Evolutionary conservation across 2,888 invertebrate genomes (phyloP), one percentile per base, ranked within the genome.

Genomic region (Acleris sparsana): DNA sequence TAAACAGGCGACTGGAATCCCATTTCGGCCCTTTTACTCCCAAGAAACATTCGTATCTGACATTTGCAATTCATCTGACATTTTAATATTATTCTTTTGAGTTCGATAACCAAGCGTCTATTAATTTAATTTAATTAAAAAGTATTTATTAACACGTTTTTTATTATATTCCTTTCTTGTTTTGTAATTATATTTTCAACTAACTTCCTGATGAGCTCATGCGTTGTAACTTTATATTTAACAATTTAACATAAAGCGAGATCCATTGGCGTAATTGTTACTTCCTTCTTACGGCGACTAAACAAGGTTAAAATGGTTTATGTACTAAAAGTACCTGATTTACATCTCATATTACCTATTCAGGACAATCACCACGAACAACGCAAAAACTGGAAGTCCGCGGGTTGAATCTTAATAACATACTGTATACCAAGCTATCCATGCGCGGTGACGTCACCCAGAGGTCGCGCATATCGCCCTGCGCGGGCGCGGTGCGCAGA

Each of bases 401-500:
- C 82, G 72, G 72, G 77, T 78, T 79, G 84, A 88, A 86, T 89
- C 82, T 83, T 74, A 87, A 87, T 80, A 83, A 82, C 84, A 83
- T 76, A 73, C 77, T 77, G 76, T 85, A 86, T 85, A 39, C 78
- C 83, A 74, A 70, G 71, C 66, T 71, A 72, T 75, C 77, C 70
- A 74, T 73, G 77, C 72, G 75, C 77, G 78, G 77, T 92, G 89
- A 92, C 92, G 90, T 92, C 88, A 92, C 64, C 81, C 80, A 83
- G 80, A 92, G 91, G 92, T 92, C 91, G 84, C 68, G 69, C 76
- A 78, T 83, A 85, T 87, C 87, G 84, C 78, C 72, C 78, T 72
- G 70, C 73, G 75, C 83, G 77, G 74, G 78, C 82, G 75, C 84
- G 60, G 57, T 46, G 55, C 65, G 55, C 65, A 79, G 79, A 83